Percentiles rank a stretch among this genome's conserved stretches.
These are phyloP conservation scores for Lysandra coridon DNA, from an alignment of 2,888 invertebrate species.

Conservation along the genomic window DNA sequence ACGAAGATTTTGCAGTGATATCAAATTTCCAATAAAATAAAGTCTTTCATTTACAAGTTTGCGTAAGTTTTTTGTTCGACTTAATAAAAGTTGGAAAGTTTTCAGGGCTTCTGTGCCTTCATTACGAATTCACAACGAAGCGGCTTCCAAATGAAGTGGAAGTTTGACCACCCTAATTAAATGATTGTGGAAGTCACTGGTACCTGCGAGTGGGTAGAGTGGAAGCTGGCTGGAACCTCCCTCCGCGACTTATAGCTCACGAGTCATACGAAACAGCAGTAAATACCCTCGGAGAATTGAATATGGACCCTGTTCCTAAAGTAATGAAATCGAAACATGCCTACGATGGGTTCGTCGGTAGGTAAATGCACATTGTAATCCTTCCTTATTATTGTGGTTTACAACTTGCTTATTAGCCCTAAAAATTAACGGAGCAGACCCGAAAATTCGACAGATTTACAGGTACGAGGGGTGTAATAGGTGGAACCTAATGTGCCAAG, in stretches of 20 bases:
- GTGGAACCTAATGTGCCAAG: not conserved
- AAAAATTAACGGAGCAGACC: not conserved
- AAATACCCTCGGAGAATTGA: not conserved
- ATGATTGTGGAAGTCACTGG: not conserved
- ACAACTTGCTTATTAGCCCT: not conserved
- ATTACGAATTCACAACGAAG: not conserved
- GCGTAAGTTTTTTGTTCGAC: not conserved
- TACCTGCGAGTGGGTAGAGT: not conserved
- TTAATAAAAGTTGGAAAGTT: conserved; percentile 9
- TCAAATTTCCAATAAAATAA: not conserved
- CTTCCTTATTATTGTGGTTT: not conserved
- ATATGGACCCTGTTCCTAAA: not conserved
- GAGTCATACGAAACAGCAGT: not conserved
- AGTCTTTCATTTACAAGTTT: conserved; percentile 1
- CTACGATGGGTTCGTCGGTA: not conserved
- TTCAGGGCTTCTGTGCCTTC: not conserved
- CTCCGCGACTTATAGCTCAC: not conserved
- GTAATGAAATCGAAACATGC: not conserved
- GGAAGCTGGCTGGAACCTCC: not conserved
- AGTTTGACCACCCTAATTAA: not conserved
- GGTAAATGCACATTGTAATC: not conserved
- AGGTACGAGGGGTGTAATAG: not conserved
- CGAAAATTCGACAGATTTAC: not conserved
- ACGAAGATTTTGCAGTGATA: not conserved
- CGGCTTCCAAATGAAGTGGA: not conserved